phyloP scores from a whole-genome alignment of 2,797 vertebrate species.

The Hylomyscus alleni region DNA sequence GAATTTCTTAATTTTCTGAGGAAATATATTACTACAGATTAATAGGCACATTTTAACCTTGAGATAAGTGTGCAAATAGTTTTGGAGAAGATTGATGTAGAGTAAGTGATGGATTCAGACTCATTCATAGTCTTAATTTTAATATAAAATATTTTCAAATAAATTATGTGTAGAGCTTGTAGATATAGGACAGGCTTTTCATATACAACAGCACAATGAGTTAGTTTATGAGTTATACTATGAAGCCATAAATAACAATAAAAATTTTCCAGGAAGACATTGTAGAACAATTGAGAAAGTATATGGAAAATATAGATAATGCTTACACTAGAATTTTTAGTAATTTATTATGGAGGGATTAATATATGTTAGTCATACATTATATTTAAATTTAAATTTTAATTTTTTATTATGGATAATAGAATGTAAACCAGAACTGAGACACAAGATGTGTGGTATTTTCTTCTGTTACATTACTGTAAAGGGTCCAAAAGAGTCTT shows the following conservation, averaged over 20 bases:
- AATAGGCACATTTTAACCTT: background rate
- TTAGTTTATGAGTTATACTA: background rate
- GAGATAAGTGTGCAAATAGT: background rate
- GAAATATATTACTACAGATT: background rate
- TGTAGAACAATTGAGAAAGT: background rate
- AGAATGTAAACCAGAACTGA: background rate
- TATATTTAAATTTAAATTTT: background rate
- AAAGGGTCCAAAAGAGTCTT: background rate
- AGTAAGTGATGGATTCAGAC: background rate
- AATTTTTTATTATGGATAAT: conserved; percentile 22
- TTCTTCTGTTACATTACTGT: background rate
- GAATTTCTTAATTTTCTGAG: background rate
- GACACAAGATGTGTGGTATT: background rate
- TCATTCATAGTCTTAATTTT: background rate
- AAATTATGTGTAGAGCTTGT: background rate
- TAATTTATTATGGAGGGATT: background rate
- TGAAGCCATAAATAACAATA: background rate
- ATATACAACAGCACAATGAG: background rate
- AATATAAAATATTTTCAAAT: background rate
- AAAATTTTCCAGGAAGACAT: background rate
- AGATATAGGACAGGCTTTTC: background rate
- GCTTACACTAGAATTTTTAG: background rate
- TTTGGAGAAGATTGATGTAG: background rate
- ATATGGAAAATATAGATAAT: background rate
- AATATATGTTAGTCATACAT: background rate